Base-by-base conservation (phyloP, 2,888 invertebrate genomes). In the Helicoverpa assulta region DNA sequence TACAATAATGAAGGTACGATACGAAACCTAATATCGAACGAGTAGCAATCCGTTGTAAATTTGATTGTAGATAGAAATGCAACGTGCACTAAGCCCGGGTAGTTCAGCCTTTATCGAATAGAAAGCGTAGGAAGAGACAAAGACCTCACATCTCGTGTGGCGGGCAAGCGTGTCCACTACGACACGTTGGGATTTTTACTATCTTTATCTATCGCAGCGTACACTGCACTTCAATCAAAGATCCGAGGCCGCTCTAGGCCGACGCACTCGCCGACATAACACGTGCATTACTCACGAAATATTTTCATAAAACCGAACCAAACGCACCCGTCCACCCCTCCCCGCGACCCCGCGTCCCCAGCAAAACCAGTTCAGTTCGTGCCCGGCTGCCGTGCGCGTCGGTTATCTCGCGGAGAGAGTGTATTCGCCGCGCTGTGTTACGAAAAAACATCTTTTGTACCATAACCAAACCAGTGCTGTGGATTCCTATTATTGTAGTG, bases 231-330 rank as follows among this genome's bases (percentile, higher is more conserved):
- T 92, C 92, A 94, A 94, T 94, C 93, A 92, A 91, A 92, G 91
- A 91, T 85, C 88, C 89, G 92, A 94, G 94, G 94, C 91, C 94
- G 93, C 89, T 91, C 89, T 94, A 93, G 95, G 94, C 92, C 95
- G 94, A 92, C 94, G 95, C 94, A 93, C 94, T 94, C 93, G 81
- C 84, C 87, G 87, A 91, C 93, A 95, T 94, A 94, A 93, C 95
- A 95, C 95, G 95, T 95, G 95, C 94, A 95, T 95, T 95, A 95
- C 95, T 95, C 95, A 95, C 95, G 92, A 95, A 95, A 95, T 95
- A 95, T 95, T 95, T 95, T 95, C 95, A 95, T 95, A 95, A 95
- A 95, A 93, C 92, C 94, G 91, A 94, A 91, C 92, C 92, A 90
- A 94, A 93, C 95, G 92, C 92, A 94, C 93, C 94, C 93, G 93